Evolutionary conservation across 2,888 invertebrate genomes (phyloP), one percentile per base, ranked within the genome.

Genomic region (Clistopyga incitator): DNA sequence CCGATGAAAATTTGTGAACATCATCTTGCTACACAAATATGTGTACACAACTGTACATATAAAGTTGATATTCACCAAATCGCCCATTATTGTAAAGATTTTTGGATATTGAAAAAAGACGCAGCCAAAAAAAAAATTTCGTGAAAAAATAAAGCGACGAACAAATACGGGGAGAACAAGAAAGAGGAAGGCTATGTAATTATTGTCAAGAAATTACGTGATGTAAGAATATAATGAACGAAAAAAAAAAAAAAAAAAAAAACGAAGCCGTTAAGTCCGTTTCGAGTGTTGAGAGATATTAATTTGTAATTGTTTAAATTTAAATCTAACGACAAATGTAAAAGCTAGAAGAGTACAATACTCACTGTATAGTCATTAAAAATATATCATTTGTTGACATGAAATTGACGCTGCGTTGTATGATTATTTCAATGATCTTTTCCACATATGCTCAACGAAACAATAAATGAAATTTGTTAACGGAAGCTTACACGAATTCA

Each of bases 351-450:
- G 89, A 90, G 88, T 80, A 84, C 74, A 84, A 87, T 87, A 87
- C 87, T 87, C 86, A 87, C 85, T 88, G 90, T 90, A 90, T 90
- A 90, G 90, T 90, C 90, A 90, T 90, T 90, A 90, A 90, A 90
- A 90, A 90, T 90, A 90, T 90, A 90, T 90, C 89, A 90, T 90
- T 90, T 90, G 90, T 90, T 90, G 90, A 90, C 90, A 90, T 90
- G 90, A 90, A 90, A 86, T 45, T 47, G 20, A 47, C 18, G 61
- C 11, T 71, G 20, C 18, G 42, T 71, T 42, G 54, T 54, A 18
- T 34, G 3, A 23, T 70, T 45, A 23, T n/a, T 59, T n/a, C 8
- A n/a, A 59, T 34, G 34, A 8, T 38, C 6, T 38, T 38, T 8
- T 38, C 6, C 34, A 8, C 8, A 38, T 38, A 38, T 8, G 4